Conservation (phyloP, 2,113 vertebrate species). For the Piaya cayana region DNA sequence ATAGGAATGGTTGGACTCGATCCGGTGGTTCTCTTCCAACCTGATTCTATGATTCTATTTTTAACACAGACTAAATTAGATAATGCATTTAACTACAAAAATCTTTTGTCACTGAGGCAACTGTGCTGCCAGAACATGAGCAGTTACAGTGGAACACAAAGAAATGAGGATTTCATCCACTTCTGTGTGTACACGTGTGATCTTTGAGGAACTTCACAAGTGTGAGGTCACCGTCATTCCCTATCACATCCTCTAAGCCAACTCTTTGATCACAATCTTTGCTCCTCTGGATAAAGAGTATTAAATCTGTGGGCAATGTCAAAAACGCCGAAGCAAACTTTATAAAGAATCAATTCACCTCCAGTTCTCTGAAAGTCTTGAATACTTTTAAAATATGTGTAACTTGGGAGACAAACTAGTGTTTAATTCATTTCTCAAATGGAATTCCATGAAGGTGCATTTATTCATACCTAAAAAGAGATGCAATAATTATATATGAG, state of each 20-base stretch:
- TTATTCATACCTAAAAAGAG: neutral
- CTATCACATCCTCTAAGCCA: neutral
- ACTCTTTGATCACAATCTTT: neutral
- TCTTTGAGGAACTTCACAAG: neutral
- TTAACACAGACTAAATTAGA: neutral
- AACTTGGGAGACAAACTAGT: neutral
- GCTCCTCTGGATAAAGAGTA: neutral
- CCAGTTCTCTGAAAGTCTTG: neutral
- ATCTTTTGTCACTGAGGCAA: neutral
- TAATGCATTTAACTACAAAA: neutral
- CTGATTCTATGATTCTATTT: too few species aligned
- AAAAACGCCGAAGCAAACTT: neutral
- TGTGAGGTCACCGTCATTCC: neutral
- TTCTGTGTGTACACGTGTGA: neutral
- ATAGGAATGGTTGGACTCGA: too few species aligned
- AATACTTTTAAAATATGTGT: neutral
- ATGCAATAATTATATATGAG: neutral
- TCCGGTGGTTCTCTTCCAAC: too few species aligned
- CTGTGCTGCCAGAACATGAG: too few species aligned
- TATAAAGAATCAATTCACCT: neutral
- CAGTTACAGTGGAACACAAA: neutral
- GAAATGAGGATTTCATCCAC: neutral
- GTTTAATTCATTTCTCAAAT: neutral
- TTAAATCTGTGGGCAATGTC: neutral
- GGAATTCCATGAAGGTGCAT: neutral